phyloP scores from a whole-genome alignment of 2,888 invertebrate species.

The Drosophila maculinotata region DNA sequence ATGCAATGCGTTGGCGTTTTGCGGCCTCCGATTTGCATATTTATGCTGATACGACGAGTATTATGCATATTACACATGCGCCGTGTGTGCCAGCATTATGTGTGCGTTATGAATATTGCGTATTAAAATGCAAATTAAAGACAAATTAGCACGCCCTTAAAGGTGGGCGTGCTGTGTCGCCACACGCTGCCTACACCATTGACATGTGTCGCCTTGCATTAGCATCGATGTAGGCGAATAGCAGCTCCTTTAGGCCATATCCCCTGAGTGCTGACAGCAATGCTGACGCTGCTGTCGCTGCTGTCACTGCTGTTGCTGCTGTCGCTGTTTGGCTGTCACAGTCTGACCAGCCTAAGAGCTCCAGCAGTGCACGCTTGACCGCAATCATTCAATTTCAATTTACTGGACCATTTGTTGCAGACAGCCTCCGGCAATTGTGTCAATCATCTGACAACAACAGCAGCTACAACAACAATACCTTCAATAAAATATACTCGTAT shows the following conservation, averaged over 20 bases:
- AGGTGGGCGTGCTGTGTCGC: conserved; percentile 22
- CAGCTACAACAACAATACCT: background rate
- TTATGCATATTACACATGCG: conserved; percentile 62
- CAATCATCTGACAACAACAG: conserved; percentile 48
- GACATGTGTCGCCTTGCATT: conserved; percentile 40
- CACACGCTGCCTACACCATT: background rate
- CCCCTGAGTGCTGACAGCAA: background rate
- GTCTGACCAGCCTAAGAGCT: conserved; percentile 13
- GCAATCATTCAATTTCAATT: conserved; percentile 59
- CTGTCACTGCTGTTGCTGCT: background rate
- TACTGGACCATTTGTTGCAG: conserved; percentile 32
- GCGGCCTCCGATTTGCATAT: conserved; percentile 68
- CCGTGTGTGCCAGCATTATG: conserved; percentile 27
- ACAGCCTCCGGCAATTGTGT: conserved; percentile 35
- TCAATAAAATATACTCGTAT: background rate
- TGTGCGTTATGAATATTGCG: conserved; percentile 62
- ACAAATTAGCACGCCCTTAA: conserved; percentile 69
- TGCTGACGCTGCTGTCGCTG: too few species aligned
- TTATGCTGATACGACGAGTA: conserved; percentile 53
- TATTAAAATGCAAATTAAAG: conserved; percentile 78
- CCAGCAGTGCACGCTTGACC: conserved; percentile 58
- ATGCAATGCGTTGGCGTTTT: conserved; percentile 61
- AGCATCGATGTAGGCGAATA: conserved; percentile 5
- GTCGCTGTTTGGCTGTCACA: conserved; percentile 21
- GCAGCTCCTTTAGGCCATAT: background rate